Base-by-base conservation (phyloP, 2,888 invertebrate genomes). In the Macroteleia sp. region DNA sequence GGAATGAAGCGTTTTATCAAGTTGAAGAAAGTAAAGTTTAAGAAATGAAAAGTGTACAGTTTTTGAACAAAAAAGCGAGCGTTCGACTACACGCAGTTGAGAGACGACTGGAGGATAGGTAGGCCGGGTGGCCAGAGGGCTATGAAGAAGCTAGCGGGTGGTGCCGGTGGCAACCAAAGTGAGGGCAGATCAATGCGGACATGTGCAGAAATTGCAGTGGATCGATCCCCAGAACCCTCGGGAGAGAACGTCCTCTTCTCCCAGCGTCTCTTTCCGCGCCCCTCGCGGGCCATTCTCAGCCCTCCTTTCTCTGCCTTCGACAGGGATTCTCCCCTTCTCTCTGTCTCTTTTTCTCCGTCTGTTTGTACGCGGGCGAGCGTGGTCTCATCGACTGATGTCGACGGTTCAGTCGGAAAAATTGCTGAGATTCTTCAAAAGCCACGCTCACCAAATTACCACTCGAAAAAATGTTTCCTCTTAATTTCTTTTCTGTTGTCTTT, bases 161-260 rank as follows among this genome's bases (percentile, higher is more conserved):
- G 79, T 42, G 84, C 85, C 82, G 85, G 86, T 87, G 86, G 86
- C 89, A 88, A 89, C n/a, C n/a, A n/a, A n/a, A n/a, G 88, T 86
- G 88, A 86, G 86, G 86, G 84, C 88, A 91, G 91, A 91, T 91
- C 91, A 89, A 91, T 91, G 91, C 87, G 88, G 89, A 90, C 90
- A 89, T 90, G 90, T 91, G 91, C 90, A 89, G 88, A 88, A 91
- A 91, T 91, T 90, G 90, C 90, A 89, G 86, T 85, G 87, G 87
- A 90, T 91, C 90, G 90, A 90, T 90, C 89, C 86, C 84, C n/a
- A 84, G 84, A 85, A 87, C 87, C 86, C 89, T 86, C 85, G 81
- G 84, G 86, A 82, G 84, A 85, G 84, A 77, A 81, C 81, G n/a
- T n/a, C n/a, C n/a, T n/a, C n/a, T n/a, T n/a, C n/a, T n/a, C n/a